Conservation (phyloP, 2,797 vertebrate species). For the Sciurus carolinensis region DNA sequence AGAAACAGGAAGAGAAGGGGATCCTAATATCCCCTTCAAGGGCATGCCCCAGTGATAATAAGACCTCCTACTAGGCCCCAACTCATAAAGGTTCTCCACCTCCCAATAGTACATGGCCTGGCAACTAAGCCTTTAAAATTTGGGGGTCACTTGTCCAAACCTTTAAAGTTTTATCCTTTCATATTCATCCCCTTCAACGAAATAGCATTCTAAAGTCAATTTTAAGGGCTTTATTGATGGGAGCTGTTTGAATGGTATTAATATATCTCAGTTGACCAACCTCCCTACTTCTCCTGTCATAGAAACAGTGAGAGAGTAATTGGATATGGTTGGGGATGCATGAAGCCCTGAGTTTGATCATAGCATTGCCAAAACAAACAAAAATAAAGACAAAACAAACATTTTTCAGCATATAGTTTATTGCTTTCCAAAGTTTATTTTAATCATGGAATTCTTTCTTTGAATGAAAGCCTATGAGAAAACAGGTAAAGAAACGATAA, state of each 20-base stretch:
- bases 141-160: neutral
- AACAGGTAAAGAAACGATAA: constrained; percentile 44
- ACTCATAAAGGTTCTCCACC: neutral
- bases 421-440: constrained; percentile 48
- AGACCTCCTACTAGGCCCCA: neutral
- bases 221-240: constrained; percentile 5
- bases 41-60: neutral
- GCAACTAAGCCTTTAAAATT: neutral
- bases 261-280: neutral
- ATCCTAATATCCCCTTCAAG: neutral
- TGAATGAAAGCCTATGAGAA: neutral
- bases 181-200: neutral
- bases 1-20: neutral
- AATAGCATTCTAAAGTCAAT: constrained; percentile 35
- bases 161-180: constrained; percentile 20
- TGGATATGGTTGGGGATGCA: neutral
- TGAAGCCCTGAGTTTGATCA: neutral
- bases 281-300: neutral
- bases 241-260: neutral
- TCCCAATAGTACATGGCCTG: neutral
- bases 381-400: neutral
- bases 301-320: neutral
- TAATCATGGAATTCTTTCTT: constrained; percentile 44
- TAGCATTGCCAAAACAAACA: neutral
- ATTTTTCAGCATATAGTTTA: neutral